Conservation (phyloP, 1,140 invertebrate species). For the Reticulitermes speratus region DNA sequence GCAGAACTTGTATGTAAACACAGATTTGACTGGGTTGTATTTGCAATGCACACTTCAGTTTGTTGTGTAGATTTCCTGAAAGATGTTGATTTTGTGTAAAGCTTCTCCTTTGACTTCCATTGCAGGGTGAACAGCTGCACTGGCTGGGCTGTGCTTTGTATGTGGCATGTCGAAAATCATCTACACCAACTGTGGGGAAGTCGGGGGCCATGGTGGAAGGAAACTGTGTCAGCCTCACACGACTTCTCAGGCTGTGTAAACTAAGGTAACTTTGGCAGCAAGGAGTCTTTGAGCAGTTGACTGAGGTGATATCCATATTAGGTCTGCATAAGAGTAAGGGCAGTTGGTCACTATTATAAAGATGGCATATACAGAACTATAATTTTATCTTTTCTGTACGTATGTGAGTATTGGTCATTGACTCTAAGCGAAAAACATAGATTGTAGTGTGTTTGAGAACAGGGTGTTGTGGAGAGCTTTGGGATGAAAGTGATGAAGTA, state of each 20-base stretch:
- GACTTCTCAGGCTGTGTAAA: slow-evolving; percentile 82
- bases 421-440: no score
- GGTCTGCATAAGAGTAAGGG: background rate
- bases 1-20: no score
- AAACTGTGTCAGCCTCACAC: slow-evolving; percentile 89
- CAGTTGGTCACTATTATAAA: background rate
- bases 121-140: slow-evolving; percentile 84
- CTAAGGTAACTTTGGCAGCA: slow-evolving; percentile 64
- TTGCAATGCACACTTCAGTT: no score
- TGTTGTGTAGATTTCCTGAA: no score
- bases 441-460: no score
- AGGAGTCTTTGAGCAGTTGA: background rate
- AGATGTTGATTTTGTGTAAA: no score
- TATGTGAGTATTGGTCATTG: no score
- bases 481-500: no score
- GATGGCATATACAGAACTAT: no score
- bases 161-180: slow-evolving; percentile 80
- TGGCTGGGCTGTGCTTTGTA: slow-evolving; percentile 96
- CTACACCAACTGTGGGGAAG: slow-evolving; percentile 76
- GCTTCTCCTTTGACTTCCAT: background rate
- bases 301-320: background rate
- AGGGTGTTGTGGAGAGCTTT: no score
- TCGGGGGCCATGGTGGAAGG: slow-evolving; percentile 73
- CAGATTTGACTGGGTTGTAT: no score
- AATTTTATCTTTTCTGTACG: no score